A percentile compares a stretch with the other conserved stretches of the same genome.
Conservation (phyloP, 2,888 invertebrate species). For the Spicauda simplicius region DNA sequence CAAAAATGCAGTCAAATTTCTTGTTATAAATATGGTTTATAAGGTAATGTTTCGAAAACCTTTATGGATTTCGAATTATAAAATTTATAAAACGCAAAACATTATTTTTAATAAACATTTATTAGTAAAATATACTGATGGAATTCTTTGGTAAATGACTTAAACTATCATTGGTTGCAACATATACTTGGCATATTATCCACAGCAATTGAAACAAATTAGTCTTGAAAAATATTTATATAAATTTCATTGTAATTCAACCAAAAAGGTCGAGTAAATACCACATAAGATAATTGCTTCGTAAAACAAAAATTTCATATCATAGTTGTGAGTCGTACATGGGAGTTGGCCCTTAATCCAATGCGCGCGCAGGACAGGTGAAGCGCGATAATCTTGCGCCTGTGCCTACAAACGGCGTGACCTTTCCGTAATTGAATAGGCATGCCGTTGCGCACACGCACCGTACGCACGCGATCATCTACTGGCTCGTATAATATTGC, state of each 20-base stretch:
- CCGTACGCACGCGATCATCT: conserved; percentile 70
- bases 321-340: conserved; percentile 15
- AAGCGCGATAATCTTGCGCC: conserved; percentile 69
- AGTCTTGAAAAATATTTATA: too few relatives aligned
- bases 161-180: not conserved
- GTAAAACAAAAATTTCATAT: conserved; percentile 1
- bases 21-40: too few relatives aligned
- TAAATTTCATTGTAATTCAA: not conserved
- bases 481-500: conserved; percentile 26
- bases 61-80: too few relatives aligned
- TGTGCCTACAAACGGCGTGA: conserved; percentile 73
- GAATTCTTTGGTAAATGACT: too few relatives aligned
- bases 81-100: too few relatives aligned
- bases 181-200: not conserved
- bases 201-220: not conserved
- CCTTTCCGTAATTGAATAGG: conserved; percentile 83
- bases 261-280: not conserved
- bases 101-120: too few relatives aligned
- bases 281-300: not conserved
- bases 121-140: too few relatives aligned
- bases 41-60: too few relatives aligned
- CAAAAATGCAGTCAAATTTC: too few relatives aligned
- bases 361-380: conserved; percentile 70
- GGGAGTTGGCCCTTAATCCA: conserved; percentile 46
- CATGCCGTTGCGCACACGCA: conserved; percentile 71